These are phyloP conservation scores for Tympanuchus pallidicinctus DNA, from an alignment of 2,113 vertebrate genomes.

Conservation along the genomic window DNA sequence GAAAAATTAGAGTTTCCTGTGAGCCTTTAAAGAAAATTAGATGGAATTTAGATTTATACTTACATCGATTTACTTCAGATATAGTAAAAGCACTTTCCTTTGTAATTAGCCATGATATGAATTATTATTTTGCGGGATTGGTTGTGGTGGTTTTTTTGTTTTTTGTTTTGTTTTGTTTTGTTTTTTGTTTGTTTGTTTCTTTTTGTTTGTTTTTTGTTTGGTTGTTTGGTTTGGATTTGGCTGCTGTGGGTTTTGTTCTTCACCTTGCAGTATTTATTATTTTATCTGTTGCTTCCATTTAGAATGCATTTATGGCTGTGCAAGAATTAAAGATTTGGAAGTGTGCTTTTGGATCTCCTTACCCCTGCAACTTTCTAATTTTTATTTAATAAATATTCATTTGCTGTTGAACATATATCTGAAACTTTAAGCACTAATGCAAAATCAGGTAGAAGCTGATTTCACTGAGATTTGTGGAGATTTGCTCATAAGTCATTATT, in stretches of 20 bases:
- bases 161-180: not conserved
- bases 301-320: not conserved
- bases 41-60: not conserved
- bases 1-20: not conserved
- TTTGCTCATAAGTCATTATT: not conserved
- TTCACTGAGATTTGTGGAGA: not conserved
- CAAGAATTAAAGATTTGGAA: not conserved
- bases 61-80: not conserved
- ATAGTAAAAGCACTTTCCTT: not conserved
- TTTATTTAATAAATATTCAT: not conserved
- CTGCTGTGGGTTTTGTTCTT: not conserved
- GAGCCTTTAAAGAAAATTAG: not conserved
- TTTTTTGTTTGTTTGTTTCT: not conserved
- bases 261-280: not conserved
- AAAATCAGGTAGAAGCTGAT: not conserved
- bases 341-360: not conserved
- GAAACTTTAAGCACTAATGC: not conserved
- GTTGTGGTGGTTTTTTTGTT: not conserved
- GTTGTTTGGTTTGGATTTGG: not conserved
- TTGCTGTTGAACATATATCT: not conserved
- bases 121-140: rapidly evolving
- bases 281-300: not conserved
- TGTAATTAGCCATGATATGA: not conserved
- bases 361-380: not conserved
- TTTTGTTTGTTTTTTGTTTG: not conserved